Base-by-base conservation (phyloP, 2,888 invertebrate species). In the Meloe dianella region DNA sequence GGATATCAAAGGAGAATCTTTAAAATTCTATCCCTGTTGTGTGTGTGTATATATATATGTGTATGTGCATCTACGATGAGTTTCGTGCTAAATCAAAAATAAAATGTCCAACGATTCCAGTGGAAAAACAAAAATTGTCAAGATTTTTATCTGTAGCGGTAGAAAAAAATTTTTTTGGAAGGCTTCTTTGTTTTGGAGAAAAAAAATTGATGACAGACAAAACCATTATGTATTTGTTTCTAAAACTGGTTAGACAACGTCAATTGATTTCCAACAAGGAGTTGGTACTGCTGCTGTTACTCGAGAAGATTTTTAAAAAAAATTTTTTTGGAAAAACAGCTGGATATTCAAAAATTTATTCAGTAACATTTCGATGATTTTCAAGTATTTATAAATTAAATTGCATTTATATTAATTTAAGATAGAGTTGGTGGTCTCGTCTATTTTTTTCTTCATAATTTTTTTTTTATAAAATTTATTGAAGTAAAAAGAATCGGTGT, bases 1-100 rank as follows among this genome's bases (percentile, higher is more conserved):
- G 47, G 80, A 81, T 81, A 81, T 80, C 80, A 78, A 79, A 75
- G 20, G 47, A 20, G 47, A 20, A 47, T 47, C 47, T 47, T 20
- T 20, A 9, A 20, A 47, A 47, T 20, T 47, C 20, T 47, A 47
- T 47, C 47, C 47, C 22, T 47, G 20, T n/a, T n/a, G n/a, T n/a
- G n/a, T n/a, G n/a, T n/a, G n/a, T n/a, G n/a, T n/a, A n/a, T n/a
- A n/a, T n/a, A n/a, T n/a, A n/a, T n/a, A n/a, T n/a, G 17, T 47
- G 17, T 47, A 47, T 47, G 17, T 41, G 47, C n/a, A 47, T 47
- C 47, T 47, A 47, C 1, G 47, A 20, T 47, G 9, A 20, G 12
- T 47, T 47, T 20, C 9, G 47, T 47, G 47, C 47, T 47, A 47
- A 47, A 47, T 47, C 47, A 47, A 47, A 47, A 41, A 41, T 41